These are phyloP conservation scores for Megalurothrips usitatus DNA, from an alignment of 2,888 invertebrate species.

Conservation along the genomic window DNA sequence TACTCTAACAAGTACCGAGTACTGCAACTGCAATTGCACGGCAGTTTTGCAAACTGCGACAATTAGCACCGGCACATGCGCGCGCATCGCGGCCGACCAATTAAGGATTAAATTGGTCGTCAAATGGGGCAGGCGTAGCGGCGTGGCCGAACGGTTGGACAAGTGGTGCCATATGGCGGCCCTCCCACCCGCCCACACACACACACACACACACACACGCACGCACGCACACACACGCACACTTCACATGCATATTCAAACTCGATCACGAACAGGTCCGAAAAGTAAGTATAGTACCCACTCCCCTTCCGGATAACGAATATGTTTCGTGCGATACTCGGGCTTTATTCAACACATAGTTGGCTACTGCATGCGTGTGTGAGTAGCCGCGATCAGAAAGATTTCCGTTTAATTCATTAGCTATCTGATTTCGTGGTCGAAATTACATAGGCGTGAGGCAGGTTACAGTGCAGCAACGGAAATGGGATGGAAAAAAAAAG, in stretches of 20 bases:
- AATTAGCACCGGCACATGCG: neutral
- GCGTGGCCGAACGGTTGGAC: neutral
- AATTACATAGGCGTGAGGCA: neutral
- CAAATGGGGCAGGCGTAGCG: neutral
- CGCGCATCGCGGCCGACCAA: neutral
- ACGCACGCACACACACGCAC: neutral
- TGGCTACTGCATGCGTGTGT: neutral
- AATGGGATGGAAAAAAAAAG: neutral
- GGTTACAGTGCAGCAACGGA: neutral
- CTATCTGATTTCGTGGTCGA: slow-evolving; percentile 15
- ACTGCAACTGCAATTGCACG: neutral
- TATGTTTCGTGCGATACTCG: neutral
- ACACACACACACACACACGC: neutral
- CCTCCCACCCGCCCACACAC: neutral
- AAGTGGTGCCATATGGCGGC: slow-evolving; percentile 11
- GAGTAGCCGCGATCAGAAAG: neutral
- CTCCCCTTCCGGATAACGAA: neutral
- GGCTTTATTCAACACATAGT: too few species aligned
- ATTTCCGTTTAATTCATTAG: slow-evolving; percentile 8
- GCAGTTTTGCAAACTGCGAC: neutral
- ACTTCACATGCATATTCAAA: neutral
- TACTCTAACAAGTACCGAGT: too few species aligned
- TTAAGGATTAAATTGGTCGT: slow-evolving; percentile 20
- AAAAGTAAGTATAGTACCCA: neutral
- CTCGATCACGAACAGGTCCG: neutral